Conservation (phyloP, 2,113 vertebrate species). For the Colinus virginianus region DNA sequence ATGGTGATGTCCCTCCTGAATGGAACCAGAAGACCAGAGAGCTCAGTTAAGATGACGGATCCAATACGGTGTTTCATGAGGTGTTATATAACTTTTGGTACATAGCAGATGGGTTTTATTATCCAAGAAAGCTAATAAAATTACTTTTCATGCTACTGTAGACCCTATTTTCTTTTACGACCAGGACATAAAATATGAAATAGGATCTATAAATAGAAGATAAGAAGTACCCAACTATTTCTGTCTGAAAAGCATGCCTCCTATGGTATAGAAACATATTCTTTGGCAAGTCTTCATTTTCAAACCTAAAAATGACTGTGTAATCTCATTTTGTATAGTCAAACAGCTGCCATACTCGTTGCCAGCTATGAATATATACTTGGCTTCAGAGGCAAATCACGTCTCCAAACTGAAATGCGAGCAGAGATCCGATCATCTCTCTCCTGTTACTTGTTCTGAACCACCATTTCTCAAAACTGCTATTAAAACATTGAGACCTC, state of each 20-base stretch:
- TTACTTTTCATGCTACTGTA: slow-evolving; percentile 9
- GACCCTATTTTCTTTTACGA: slow-evolving; percentile 35
- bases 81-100: slow-evolving; percentile 17
- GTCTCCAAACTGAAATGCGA: slow-evolving; percentile 53
- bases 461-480: not conserved
- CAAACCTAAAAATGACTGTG: slow-evolving; percentile 55
- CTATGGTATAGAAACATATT: slow-evolving; percentile 50
- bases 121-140: slow-evolving; percentile 28
- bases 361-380: slow-evolving; percentile 55
- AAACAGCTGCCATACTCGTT: slow-evolving; percentile 48
- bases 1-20: not conserved
- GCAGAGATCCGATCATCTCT: not conserved
- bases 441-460: slow-evolving; percentile 9
- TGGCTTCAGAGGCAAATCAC: slow-evolving; percentile 60
- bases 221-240: slow-evolving; percentile 44
- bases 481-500: not conserved
- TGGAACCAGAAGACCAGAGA: not conserved
- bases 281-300: slow-evolving; percentile 46
- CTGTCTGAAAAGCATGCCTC: slow-evolving; percentile 30
- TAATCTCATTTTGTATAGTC: slow-evolving; percentile 14
- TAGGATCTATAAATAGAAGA: slow-evolving; percentile 49
- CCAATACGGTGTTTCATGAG: slow-evolving; percentile 16
- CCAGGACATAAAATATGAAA: not conserved
- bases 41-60: not conserved
- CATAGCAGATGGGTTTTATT: slow-evolving; percentile 33